Evolutionary conservation across 2,113 vertebrate genomes (phyloP).

Genomic region (Notarius lentiginosus): DNA sequence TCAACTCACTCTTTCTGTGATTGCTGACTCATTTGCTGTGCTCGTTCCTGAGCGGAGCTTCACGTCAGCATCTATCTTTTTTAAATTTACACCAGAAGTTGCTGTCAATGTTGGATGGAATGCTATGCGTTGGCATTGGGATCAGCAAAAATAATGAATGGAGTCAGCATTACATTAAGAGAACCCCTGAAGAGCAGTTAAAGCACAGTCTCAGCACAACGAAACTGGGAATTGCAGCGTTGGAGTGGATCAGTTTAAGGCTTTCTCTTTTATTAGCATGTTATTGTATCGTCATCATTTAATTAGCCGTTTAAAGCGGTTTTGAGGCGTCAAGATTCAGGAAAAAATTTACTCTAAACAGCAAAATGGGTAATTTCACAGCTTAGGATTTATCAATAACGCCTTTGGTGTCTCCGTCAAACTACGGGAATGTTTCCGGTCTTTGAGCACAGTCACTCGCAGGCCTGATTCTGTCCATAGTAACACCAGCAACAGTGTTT

Average conservation of each 20-base stretch:
- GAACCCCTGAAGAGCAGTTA: conserved; percentile 47
- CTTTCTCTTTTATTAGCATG: background rate
- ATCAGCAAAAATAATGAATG: conserved; percentile 64
- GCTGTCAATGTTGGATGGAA: conserved; percentile 52
- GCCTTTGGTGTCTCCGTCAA: background rate
- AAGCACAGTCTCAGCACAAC: conserved; percentile 32
- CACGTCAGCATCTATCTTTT: conserved; percentile 52
- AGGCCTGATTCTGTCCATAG: background rate
- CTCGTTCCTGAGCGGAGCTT: conserved; percentile 34
- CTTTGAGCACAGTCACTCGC: background rate
- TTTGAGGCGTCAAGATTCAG: too few species aligned
- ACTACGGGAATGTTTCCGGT: background rate
- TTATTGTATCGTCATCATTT: background rate
- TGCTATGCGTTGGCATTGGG: conserved; percentile 49
- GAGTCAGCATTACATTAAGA: conserved; percentile 46
- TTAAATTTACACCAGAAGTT: conserved; percentile 56
- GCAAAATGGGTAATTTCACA: background rate
- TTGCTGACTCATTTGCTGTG: background rate
- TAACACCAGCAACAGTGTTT: conserved; percentile 18
- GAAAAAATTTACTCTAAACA: background rate
- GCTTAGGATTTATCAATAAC: background rate
- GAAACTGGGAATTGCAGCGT: conserved; percentile 17
- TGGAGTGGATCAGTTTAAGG: conserved; percentile 5
- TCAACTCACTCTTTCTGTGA: conserved; percentile 29
- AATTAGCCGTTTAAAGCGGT: conserved; percentile 7